Evolutionary conservation across 1,140 invertebrate genomes (phyloP).

Genomic region (Chrysomallon squamiferum): DNA sequence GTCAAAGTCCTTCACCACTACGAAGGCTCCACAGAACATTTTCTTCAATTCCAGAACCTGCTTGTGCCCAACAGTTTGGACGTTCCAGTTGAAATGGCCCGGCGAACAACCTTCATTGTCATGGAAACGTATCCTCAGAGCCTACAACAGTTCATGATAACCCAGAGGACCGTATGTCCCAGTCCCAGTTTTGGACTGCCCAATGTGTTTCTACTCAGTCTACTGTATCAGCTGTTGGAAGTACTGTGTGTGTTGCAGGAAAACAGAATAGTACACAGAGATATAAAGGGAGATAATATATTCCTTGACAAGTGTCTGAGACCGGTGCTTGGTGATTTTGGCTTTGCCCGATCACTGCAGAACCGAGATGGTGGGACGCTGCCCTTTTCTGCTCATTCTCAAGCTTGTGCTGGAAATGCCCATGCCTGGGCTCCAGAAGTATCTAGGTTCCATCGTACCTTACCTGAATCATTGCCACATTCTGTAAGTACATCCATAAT

Average conservation of each 20-base stretch:
- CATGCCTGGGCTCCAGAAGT: constrained; percentile 31
- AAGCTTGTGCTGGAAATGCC: constrained; percentile 21
- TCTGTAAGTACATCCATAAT: constrained; percentile 11
- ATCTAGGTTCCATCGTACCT: constrained; percentile 5
- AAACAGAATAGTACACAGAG: constrained; percentile 31
- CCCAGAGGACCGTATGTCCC: constrained; percentile 2
- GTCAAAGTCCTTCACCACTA: constrained; percentile 28
- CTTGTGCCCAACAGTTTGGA: constrained; percentile 23
- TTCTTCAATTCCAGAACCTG: constrained; percentile 18
- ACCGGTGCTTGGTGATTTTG: constrained; percentile 33
- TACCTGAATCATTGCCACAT: constrained; percentile 8
- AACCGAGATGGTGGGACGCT: background rate
- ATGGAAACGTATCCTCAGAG: constrained; percentile 31
- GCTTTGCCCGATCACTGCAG: constrained; percentile 14
- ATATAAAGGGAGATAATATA: constrained; percentile 41
- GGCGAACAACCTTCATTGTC: constrained; percentile 31
- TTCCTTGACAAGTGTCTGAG: constrained; percentile 30
- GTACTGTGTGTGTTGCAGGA: constrained; percentile 24
- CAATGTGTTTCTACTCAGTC: constrained; percentile 22
- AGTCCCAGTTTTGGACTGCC: constrained; percentile 11
- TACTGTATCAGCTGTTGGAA: constrained; percentile 37
- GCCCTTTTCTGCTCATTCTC: background rate
- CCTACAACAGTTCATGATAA: constrained; percentile 28
- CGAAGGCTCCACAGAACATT: constrained; percentile 25
- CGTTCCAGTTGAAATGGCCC: constrained; percentile 31